phyloP scores from a whole-genome alignment of 2,888 invertebrate genomes.

The Notodonta ziczac region DNA sequence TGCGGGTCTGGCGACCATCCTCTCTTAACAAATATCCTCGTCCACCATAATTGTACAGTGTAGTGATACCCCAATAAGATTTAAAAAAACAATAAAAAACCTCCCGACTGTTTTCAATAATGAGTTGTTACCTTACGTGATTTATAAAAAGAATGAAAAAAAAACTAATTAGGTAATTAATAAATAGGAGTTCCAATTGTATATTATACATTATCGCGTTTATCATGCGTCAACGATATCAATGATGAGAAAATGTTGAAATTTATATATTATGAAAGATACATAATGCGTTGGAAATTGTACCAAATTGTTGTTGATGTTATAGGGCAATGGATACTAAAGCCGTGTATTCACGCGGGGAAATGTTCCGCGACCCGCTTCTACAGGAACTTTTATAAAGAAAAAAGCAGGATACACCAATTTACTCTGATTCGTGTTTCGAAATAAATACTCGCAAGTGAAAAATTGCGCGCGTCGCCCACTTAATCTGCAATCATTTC shows the following conservation, averaged over 20 bases:
- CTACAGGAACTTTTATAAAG: too few species aligned
- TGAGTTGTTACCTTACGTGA: slow-evolving; percentile 81
- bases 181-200: slow-evolving; percentile 85
- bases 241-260: slow-evolving; percentile 39
- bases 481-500: too few species aligned
- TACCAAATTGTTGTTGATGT: slow-evolving; percentile 40
- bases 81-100: slow-evolving; percentile 21
- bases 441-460: too few species aligned
- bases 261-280: slow-evolving; percentile 40
- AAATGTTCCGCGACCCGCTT: too few species aligned
- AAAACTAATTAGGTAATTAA: slow-evolving; percentile 78
- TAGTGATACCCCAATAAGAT: slow-evolving; percentile 37
- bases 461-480: too few species aligned
- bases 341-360: neutral
- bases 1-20: slow-evolving; percentile 1
- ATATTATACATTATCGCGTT: slow-evolving; percentile 78
- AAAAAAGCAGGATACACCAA: too few species aligned
- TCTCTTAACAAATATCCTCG: slow-evolving; percentile 18
- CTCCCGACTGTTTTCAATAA: slow-evolving; percentile 67
- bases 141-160: slow-evolving; percentile 64
- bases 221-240: slow-evolving; percentile 62
- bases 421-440: too few species aligned
- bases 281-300: slow-evolving; percentile 43
- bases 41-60: slow-evolving; percentile 35
- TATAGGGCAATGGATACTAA: neutral